Evolutionary conservation across 2,888 invertebrate species (phyloP), one percentile per base, ranked within the genome.

Genomic region (Syrphus vitripennis): DNA sequence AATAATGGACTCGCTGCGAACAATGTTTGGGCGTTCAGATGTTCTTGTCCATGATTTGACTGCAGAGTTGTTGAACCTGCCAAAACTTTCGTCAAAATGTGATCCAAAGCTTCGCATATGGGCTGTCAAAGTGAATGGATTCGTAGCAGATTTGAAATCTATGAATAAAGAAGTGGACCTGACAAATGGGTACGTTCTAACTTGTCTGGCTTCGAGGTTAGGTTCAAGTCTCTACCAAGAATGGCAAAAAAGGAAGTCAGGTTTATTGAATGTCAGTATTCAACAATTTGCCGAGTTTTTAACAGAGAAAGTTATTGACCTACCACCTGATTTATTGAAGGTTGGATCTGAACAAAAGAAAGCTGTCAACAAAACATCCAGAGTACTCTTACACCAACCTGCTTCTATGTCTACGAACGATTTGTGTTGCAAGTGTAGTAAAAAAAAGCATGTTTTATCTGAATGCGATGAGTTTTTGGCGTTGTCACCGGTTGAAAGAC

Each of bases 81-180:
- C 57, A 9, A 53, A n/a, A 10, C 53, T 76, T 1, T 12, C 53
- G 1, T 67, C 76, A 1, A 76, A 48, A 24, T 42, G 45, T 16
- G 76, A 76, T 50, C 67, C 59, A 0, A 76, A 76, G 29, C 34
- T 69, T 5, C 59, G 45, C 10, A 10, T 42, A 6, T 69, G 69
- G 61, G 40, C 70, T 9, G 69, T 77, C 0, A 69, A 69, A 29
- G 9, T 74, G 2, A 74, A 63, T 16, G 74, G 74, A 3, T 63
- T 53, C 4, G 74, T 74, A n/a, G 69, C 59, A 14, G 69, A 77
- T 14, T 6, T 69, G 3, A 77, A 57, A 34, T 77, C 69, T 1
- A 50, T 77, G 55, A 59, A 59, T 2, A 34, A 50, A 4, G 69
- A 65, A n/a, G n/a, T n/a, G n/a, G n/a, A n/a, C n/a, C n/a, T n/a